Evolutionary conservation across 2,113 vertebrate genomes (phyloP).

Genomic region (Octodon degus): DNA sequence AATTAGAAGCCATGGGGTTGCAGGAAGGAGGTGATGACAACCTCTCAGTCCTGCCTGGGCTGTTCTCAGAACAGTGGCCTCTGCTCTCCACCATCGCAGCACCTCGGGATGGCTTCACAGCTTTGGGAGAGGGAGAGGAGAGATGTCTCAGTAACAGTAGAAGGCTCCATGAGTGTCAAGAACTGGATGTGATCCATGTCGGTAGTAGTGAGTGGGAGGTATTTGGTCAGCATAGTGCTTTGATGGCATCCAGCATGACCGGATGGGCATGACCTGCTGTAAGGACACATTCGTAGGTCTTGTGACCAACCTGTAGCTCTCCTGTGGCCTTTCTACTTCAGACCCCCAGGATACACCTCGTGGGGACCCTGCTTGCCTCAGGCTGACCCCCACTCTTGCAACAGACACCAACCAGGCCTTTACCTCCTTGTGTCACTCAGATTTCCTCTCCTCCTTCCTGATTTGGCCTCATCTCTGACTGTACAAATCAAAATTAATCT

Average conservation of each 20-base stretch:
- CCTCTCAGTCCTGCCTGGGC: not conserved
- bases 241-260: not conserved
- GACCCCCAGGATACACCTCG: not conserved
- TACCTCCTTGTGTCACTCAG: not conserved
- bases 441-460: not conserved
- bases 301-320: not conserved
- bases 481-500: not conserved
- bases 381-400: not conserved
- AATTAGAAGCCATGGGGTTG: not conserved
- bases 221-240: not conserved
- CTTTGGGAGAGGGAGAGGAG: not conserved
- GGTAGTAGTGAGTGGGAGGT: not conserved
- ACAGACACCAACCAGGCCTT: not conserved
- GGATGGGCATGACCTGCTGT: not conserved
- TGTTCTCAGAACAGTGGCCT: not conserved
- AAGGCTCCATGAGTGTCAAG: not conserved
- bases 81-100: not conserved
- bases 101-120: fast-evolving
- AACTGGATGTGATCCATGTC: not conserved
- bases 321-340: not conserved
- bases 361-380: not conserved
- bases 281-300: not conserved
- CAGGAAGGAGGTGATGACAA: not conserved
- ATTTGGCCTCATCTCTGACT: not conserved
- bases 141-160: not conserved